A percentile compares a stretch with the other conserved stretches of the same genome.
Evolutionary conservation across 2,888 invertebrate genomes (phyloP).

Genomic region (Xestia sexstrigata): DNA sequence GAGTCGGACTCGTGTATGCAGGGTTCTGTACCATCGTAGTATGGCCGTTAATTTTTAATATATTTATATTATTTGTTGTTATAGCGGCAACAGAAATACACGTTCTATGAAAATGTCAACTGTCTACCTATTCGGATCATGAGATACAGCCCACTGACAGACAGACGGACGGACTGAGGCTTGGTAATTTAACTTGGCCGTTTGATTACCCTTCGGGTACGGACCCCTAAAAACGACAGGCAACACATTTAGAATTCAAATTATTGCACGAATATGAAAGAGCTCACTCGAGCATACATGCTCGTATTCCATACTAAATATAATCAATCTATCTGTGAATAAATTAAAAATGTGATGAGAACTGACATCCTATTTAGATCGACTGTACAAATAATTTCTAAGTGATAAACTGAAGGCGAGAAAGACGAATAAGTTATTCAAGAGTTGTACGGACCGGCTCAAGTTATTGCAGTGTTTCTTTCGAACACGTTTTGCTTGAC

Average conservation of each 20-base stretch:
- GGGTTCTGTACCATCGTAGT: too few species aligned
- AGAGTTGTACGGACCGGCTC: not conserved
- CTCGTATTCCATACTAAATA: slow-evolving; percentile 15
- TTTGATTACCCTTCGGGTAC: too few species aligned
- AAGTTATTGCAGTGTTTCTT: not conserved
- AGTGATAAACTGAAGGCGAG: slow-evolving; percentile 33
- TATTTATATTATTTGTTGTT: too few species aligned
- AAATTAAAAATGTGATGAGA: slow-evolving; percentile 56
- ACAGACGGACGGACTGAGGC: too few species aligned
- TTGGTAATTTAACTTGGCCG: too few species aligned
- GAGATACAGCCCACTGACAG: too few species aligned
- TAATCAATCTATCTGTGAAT: slow-evolving; percentile 46
- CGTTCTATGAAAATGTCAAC: too few species aligned
- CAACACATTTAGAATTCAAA: not conserved
- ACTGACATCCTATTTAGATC: slow-evolving; percentile 12
- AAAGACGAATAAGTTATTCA: not conserved
- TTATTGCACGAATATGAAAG: slow-evolving; percentile 29
- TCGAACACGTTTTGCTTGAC: not conserved
- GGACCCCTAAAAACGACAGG: not conserved
- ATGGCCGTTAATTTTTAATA: too few species aligned
- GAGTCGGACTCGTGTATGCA: too few species aligned
- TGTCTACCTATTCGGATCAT: too few species aligned
- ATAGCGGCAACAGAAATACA: too few species aligned
- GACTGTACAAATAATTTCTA: slow-evolving; percentile 7
- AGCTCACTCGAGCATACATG: slow-evolving; percentile 8